A percentile compares a stretch with the other conserved stretches of the same genome.
These are phyloP conservation scores for Podarcis siculus DNA, from an alignment of 2,797 vertebrate genomes.

Conservation along the genomic window DNA sequence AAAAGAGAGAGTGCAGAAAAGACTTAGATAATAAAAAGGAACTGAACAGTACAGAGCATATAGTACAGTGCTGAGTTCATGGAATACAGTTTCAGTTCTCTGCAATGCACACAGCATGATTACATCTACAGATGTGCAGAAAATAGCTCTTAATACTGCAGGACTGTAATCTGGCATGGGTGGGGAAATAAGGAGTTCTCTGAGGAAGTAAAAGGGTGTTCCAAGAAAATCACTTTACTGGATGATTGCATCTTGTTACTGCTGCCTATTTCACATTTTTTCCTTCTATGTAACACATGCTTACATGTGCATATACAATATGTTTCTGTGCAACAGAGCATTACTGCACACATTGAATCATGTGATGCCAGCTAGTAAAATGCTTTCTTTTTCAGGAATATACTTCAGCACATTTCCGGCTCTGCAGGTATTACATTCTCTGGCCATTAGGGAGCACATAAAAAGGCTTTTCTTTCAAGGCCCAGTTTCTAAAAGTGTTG, in stretches of 20 bases:
- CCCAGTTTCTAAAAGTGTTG: not conserved
- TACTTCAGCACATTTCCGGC: slow-evolving; percentile 40
- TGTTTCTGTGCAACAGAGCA: slow-evolving; percentile 30
- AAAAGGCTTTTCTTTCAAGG: slow-evolving; percentile 40
- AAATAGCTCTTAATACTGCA: slow-evolving; percentile 33
- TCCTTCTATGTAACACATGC: slow-evolving; percentile 44
- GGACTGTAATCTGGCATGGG: not conserved
- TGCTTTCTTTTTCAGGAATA: slow-evolving; percentile 38
- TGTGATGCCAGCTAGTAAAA: slow-evolving; percentile 61
- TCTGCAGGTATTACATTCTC: slow-evolving; percentile 10
- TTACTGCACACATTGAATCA: slow-evolving; percentile 50
- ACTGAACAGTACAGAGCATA: not conserved
- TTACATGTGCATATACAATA: slow-evolving; percentile 33
- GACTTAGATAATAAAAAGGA: not conserved
- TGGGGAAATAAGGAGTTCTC: not conserved
- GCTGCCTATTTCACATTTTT: slow-evolving; percentile 35
- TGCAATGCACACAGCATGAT: slow-evolving; percentile 40
- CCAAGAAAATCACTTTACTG: slow-evolving; percentile 57
- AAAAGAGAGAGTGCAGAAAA: not conserved
- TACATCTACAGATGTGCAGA: slow-evolving; percentile 21
- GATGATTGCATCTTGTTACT: slow-evolving; percentile 61
- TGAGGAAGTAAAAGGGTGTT: slow-evolving; percentile 45
- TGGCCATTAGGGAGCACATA: not conserved
- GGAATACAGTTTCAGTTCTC: slow-evolving; percentile 55
- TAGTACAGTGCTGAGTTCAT: slow-evolving; percentile 15